Conservation (phyloP, 2,797 vertebrate genomes). For the Eulemur mongoz region DNA sequence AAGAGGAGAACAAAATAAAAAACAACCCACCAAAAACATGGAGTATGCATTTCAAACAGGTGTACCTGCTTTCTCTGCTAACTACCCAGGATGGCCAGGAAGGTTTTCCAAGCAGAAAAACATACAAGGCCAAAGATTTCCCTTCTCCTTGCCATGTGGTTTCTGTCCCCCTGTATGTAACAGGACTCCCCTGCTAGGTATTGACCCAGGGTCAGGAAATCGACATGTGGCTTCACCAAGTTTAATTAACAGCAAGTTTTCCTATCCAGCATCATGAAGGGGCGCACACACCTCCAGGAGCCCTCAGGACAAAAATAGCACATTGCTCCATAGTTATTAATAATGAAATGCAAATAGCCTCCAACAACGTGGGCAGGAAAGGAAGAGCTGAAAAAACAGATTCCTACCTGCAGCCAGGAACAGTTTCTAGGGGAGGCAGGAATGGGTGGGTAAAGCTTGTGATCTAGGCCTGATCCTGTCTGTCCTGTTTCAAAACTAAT, state of each 20-base stretch:
- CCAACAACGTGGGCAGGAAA: not conserved
- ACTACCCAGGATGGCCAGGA: not conserved
- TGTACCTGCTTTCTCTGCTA: not conserved
- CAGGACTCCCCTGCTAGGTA: not conserved
- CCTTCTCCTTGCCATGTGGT: not conserved
- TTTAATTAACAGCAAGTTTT: slow-evolving; percentile 59
- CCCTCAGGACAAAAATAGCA: slow-evolving; percentile 43
- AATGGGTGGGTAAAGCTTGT: not conserved
- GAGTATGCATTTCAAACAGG: slow-evolving; percentile 11
- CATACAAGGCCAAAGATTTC: not conserved
- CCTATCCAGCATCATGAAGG: not conserved
- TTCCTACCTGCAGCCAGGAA: not conserved
- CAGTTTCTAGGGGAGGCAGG: not conserved
- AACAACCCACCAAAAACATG: not conserved
- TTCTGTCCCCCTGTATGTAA: slow-evolving; percentile 5
- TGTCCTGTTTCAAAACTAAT: not conserved
- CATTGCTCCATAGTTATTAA: slow-evolving; percentile 24
- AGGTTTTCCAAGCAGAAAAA: slow-evolving; percentile 46
- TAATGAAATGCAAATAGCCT: slow-evolving; percentile 46
- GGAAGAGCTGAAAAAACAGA: slow-evolving; percentile 32
- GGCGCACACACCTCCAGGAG: not conserved
- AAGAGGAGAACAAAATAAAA: not conserved
- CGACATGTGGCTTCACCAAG: not conserved
- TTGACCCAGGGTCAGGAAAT: not conserved
- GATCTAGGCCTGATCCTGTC: not conserved